Evolutionary conservation across 2,113 vertebrate species (phyloP), one percentile per base, ranked within the genome.

Genomic region (Seriola quinqueradiata): DNA sequence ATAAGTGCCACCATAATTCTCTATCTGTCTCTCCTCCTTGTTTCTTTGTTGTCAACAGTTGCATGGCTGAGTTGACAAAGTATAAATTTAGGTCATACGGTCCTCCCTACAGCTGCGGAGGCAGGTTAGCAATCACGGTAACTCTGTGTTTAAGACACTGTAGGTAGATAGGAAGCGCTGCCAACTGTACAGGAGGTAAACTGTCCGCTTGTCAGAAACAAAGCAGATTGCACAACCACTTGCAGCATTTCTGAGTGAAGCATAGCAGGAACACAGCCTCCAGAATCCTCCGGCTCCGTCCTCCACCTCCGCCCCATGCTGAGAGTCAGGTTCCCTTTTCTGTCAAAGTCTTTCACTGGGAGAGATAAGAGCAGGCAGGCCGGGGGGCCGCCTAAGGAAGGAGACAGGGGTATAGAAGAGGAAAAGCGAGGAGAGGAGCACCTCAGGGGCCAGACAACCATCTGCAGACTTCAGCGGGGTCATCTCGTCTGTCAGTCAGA

Each of bases 241-340:
- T 38, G 61, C 19, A 12, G 70, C 50, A n/a, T 73, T 59, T 78
- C 75, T 54, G 57, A 79, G 70, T 59, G 74, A 86, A 81, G 81
- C 25, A 42, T 19, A 78, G 81, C 74, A 14, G 46, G 78, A 89
- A 85, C 19, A 80, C 70, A 81, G 83, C 52, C 66, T 83, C 69
- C 64, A 63, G 74, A 82, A 87, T 79, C 72, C 40, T 73, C 60
- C 57, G 59, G 60, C 61, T 81, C 88, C 87, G 74, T 85, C 82
- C 79, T 90, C 81, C 83, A 84, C 87, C 90, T 87, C 84, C 75
- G 81, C 75, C 79, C 88, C 84, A 80, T 65, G 66, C 82, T 70
- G 77, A 91, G 91, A 92, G 90, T 93, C 93, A 90, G 91, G 92
- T 94, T 94, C 89, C 90, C 90, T 86, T 89, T 84, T 92, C 92